A percentile compares a stretch with the other conserved stretches of the same genome.
phyloP scores from a whole-genome alignment of 2,113 vertebrate species.

The Chelonoidis abingdonii region DNA sequence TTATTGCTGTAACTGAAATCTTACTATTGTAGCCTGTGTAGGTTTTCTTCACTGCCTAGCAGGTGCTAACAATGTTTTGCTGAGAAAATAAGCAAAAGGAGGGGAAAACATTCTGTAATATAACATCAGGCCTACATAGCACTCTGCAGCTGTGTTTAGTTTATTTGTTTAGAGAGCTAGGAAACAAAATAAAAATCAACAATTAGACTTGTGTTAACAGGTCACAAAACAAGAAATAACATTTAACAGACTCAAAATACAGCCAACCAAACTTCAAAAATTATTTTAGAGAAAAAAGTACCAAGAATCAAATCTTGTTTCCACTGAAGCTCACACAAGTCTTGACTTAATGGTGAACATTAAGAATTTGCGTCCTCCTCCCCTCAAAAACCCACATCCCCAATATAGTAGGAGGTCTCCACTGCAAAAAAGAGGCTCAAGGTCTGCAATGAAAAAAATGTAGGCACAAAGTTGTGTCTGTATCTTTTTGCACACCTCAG shows the following conservation, averaged over 20 bases:
- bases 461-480: background rate
- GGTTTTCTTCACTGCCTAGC: conserved; percentile 21
- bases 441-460: background rate
- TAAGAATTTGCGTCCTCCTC: background rate
- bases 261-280: background rate
- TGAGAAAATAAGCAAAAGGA: background rate
- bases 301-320: background rate
- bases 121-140: background rate
- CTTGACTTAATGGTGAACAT: background rate
- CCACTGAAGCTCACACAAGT: background rate
- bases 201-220: background rate
- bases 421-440: background rate
- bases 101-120: background rate
- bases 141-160: background rate
- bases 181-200: background rate
- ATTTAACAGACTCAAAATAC: background rate
- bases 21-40: conserved; percentile 20
- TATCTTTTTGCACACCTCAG: background rate
- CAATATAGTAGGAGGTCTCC: background rate
- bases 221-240: background rate
- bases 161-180: background rate
- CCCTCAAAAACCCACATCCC: background rate
- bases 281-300: background rate
- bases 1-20: background rate
- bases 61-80: background rate